Evolutionary conservation across 2,888 invertebrate genomes (phyloP), one percentile per base, ranked within the genome.

Genomic region (Zygogramma bicolorata): DNA sequence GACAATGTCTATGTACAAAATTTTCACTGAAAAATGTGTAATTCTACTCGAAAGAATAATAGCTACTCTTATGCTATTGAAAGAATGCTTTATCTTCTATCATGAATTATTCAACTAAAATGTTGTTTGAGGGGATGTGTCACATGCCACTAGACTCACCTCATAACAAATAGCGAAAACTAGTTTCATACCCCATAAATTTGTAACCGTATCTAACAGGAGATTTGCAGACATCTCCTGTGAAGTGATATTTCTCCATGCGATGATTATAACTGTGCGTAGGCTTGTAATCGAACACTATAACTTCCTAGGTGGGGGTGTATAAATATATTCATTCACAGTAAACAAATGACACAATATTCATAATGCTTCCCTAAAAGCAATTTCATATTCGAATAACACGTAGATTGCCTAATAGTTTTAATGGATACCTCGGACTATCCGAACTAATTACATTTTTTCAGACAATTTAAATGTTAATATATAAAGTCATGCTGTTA

Each of bases 401-500:
- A 25, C 20, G 62, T 40, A 20, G 46, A 27, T 31, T 46, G 25
- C 49, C 18, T 46, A 31, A 49, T 40, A 62, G n/a, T 22, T 25
- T 62, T 34, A 25, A 42, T 62, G 40, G 42, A 62, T 27, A 15
- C 13, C 63, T 25, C 46, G 27, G 27, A 53, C 25, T 27, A 53
- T 46, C 15, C 10, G 20, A 63, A 63, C 46, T 46, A 42, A 63
- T 63, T 63, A 63, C 27, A 49, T 34, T 46, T 63, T 22, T 63
- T 29, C 63, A 29, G 46, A 31, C 46, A 31, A 49, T 63, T 46
- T 46, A 22, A 31, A 63, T 63, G 63, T 46, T 29, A 46, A 63
- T 63, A 46, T 63, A 63, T n/a, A 63, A 63, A 46, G 8, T 18
- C 63, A 46, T 15, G 63, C 63, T 63, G 63, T 63, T 63, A 18